A percentile compares a stretch with the other conserved stretches of the same genome.
Conservation (phyloP, 2,888 invertebrate genomes). For the Clivina fossor region DNA sequence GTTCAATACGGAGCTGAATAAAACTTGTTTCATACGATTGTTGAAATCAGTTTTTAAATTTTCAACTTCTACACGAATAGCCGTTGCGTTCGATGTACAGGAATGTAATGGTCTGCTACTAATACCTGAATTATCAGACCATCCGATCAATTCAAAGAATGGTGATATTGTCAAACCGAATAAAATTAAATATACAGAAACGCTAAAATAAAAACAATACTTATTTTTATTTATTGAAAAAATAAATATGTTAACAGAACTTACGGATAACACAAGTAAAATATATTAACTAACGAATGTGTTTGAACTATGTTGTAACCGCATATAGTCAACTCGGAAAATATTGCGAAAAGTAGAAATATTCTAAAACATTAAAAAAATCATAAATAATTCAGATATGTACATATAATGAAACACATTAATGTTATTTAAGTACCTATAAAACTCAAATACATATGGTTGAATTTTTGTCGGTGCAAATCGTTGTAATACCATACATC, state of each 20-base stretch:
- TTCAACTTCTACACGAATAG: constrained; percentile 83
- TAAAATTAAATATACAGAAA: constrained; percentile 75
- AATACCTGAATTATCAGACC: constrained; percentile 51
- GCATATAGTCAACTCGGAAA: constrained; percentile 66
- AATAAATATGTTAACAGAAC: constrained; percentile 52
- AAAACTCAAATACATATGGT: constrained; percentile 42
- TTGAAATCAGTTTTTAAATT: constrained; percentile 85
- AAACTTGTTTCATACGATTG: constrained; percentile 81
- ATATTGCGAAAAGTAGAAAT: constrained; percentile 62
- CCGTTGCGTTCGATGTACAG: constrained; percentile 70
- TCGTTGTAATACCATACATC: constrained; percentile 46
- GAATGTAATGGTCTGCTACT: constrained; percentile 71
- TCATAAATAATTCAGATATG: constrained; percentile 41
- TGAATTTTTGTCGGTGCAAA: constrained; percentile 43
- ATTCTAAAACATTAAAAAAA: constrained; percentile 57
- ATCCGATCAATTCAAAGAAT: constrained; percentile 66
- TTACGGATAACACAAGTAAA: constrained; percentile 90
- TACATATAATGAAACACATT: constrained; percentile 37
- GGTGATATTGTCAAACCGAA: constrained; percentile 79
- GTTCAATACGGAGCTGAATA: constrained; percentile 75
- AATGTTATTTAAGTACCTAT: constrained; percentile 39
- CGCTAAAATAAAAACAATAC: constrained; percentile 60
- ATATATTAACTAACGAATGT: constrained; percentile 75
- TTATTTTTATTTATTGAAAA: too few species aligned
- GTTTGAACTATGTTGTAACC: constrained; percentile 72